A percentile compares a stretch with the other conserved stretches of the same genome.
Conservation (phyloP, 1,140 invertebrate genomes). For the Pachyrhynchus sulphureomaculatus region DNA sequence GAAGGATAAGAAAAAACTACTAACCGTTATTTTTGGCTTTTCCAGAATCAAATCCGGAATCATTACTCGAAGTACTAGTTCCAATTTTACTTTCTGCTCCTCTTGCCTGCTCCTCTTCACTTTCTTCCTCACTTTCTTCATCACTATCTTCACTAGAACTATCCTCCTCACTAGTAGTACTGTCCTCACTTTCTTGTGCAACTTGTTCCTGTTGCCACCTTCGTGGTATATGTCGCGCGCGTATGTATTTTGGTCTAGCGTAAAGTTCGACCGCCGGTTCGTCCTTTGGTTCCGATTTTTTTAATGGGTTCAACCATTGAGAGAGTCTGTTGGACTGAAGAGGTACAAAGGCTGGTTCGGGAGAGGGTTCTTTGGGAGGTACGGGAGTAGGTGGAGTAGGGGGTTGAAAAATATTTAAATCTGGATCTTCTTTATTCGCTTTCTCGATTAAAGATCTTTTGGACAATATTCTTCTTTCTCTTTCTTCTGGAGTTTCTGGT, state of each 20-base stretch:
- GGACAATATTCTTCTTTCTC: slow-evolving; percentile 36
- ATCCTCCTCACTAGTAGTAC: slow-evolving; percentile 26
- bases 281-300: slow-evolving; percentile 47
- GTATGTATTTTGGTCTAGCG: slow-evolving; percentile 47
- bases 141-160: slow-evolving; percentile 35
- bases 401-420: slow-evolving; percentile 44
- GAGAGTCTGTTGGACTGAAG: slow-evolving; percentile 49
- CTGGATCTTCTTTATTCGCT: slow-evolving; percentile 45
- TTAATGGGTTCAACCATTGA: slow-evolving; percentile 46
- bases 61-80: slow-evolving; percentile 61
- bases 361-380: slow-evolving; percentile 32
- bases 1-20: neutral
- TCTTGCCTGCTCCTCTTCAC: slow-evolving; percentile 42
- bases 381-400: slow-evolving; percentile 38
- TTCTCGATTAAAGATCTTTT: slow-evolving; percentile 48
- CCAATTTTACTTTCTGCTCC: slow-evolving; percentile 47
- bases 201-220: slow-evolving; percentile 13
- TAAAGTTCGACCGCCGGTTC: slow-evolving; percentile 46
- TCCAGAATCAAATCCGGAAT: slow-evolving; percentile 62
- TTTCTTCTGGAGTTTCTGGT: slow-evolving; percentile 27
- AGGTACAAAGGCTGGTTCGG: slow-evolving; percentile 43
- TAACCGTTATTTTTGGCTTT: slow-evolving; percentile 48
- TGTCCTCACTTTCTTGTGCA: slow-evolving; percentile 14
- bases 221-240: slow-evolving; percentile 44
- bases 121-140: slow-evolving; percentile 29